Percentiles rank a stretch among this genome's conserved stretches.
Conservation (phyloP, 2,797 vertebrate genomes). For the Distichodus sexfasciatus region DNA sequence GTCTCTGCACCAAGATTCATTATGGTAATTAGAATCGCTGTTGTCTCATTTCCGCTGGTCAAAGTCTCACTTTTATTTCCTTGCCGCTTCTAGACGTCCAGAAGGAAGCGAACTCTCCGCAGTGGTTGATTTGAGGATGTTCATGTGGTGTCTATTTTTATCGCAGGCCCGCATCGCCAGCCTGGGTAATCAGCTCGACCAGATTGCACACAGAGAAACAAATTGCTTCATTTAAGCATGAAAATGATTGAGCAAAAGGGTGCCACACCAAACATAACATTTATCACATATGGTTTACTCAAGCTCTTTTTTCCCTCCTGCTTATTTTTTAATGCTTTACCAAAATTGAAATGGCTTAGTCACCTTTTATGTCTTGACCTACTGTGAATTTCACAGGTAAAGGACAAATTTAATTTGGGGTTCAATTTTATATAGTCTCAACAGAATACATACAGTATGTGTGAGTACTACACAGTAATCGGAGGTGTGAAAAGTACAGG, state of each 20-base stretch:
- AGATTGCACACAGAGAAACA: slow-evolving; percentile 74
- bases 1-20: slow-evolving; percentile 75
- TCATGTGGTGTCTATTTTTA: slow-evolving; percentile 65
- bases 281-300: slow-evolving; percentile 75
- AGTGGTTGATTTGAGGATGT: slow-evolving; percentile 27
- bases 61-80: slow-evolving; percentile 9
- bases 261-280: slow-evolving; percentile 71
- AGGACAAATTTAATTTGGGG: not conserved
- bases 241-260: slow-evolving; percentile 77
- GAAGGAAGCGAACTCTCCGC: slow-evolving; percentile 13
- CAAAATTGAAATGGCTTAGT: slow-evolving; percentile 4
- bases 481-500: too few relatives aligned
- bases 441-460: too few relatives aligned
- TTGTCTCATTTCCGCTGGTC: slow-evolving; percentile 58
- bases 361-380: not conserved
- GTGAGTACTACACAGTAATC: too few relatives aligned
- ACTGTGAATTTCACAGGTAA: not conserved
- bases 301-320: not conserved
- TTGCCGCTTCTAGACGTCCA: slow-evolving; percentile 14
- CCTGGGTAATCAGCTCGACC: slow-evolving; percentile 76
- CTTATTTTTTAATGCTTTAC: slow-evolving; percentile 11
- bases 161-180: slow-evolving; percentile 71
- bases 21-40: slow-evolving; percentile 73
- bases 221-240: slow-evolving; percentile 78
- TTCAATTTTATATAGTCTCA: not conserved